Percentiles rank a stretch among this genome's conserved stretches.
phyloP scores from a whole-genome alignment of 2,113 vertebrate species.

The Triplophysa siluroides region DNA sequence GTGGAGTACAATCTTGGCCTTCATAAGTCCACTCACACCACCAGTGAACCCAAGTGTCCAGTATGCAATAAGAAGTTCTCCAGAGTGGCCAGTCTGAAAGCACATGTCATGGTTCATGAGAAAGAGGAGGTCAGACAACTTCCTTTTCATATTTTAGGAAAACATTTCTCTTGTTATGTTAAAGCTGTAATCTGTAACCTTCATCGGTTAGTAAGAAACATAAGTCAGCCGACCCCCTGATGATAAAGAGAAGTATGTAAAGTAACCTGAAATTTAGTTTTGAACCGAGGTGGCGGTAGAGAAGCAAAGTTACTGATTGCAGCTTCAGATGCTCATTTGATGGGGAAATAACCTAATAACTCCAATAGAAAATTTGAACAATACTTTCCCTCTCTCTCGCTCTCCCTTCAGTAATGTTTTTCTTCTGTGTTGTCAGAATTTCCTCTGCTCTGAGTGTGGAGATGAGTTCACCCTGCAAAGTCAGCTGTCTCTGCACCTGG shows the following conservation, averaged over 20 bases:
- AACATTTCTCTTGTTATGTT: too few relatives aligned
- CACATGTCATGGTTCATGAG: constrained; percentile 96
- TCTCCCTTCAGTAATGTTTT: background rate
- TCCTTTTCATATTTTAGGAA: too few relatives aligned
- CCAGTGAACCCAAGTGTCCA: constrained; percentile 87
- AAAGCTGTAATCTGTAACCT: too few relatives aligned
- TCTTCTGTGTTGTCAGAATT: constrained; percentile 74
- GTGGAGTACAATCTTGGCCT: constrained; percentile 96
- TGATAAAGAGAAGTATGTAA: too few relatives aligned
- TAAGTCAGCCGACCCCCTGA: too few relatives aligned
- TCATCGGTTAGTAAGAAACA: too few relatives aligned
- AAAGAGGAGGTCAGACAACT: constrained; percentile 88
- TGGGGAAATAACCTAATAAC: too few relatives aligned
- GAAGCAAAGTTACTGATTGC: too few relatives aligned
- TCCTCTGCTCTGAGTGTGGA: constrained; percentile 95
- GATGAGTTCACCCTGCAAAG: constrained; percentile 97
- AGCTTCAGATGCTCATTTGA: too few relatives aligned
- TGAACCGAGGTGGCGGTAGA: too few relatives aligned
- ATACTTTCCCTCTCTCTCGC: constrained; percentile 31
- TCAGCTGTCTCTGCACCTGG: constrained; percentile 90
- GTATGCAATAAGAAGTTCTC: constrained; percentile 95
- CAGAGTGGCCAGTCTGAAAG: constrained; percentile 95
- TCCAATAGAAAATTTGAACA: background rate
- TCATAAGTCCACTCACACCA: constrained; percentile 92
- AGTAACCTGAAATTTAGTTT: too few relatives aligned